Conservation (phyloP, 1,140 invertebrate genomes). For the Amphibalanus amphitrite region DNA sequence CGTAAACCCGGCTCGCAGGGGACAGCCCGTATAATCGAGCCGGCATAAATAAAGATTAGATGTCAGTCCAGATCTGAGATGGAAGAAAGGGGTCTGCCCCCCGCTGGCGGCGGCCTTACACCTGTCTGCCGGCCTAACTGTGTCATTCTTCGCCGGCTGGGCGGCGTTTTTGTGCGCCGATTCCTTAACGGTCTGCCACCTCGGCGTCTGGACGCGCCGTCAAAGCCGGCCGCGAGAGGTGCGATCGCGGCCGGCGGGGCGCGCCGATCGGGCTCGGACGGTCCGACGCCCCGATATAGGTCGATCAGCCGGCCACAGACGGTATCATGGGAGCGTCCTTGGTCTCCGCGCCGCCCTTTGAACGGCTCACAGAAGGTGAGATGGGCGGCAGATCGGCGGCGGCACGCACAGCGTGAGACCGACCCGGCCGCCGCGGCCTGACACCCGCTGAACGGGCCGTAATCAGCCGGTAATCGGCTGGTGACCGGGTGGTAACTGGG, state of each 20-base stretch:
- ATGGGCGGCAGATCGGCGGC: neutral
- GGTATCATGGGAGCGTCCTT: neutral
- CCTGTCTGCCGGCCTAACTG: neutral
- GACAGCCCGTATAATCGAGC: neutral
- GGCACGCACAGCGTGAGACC: neutral
- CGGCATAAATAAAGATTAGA: neutral
- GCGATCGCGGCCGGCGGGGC: neutral
- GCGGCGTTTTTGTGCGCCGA: neutral
- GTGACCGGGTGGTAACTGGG: no score
- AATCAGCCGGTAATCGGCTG: no score
- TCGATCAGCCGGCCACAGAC: neutral
- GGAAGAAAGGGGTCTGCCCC: neutral
- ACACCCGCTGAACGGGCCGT: no score
- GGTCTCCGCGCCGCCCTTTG: neutral
- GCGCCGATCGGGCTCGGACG: neutral
- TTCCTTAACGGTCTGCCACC: neutral
- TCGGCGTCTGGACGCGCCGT: neutral
- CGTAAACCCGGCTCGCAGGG: neutral
- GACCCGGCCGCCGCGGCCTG: no score
- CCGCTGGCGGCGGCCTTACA: neutral
- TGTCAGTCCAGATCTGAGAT: slow-evolving; percentile 1
- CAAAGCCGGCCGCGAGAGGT: neutral
- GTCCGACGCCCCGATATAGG: neutral
- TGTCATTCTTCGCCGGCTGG: neutral
- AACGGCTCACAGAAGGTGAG: neutral